phyloP scores from a whole-genome alignment of 2,888 invertebrate species.

The Myopa tessellatipennis region DNA sequence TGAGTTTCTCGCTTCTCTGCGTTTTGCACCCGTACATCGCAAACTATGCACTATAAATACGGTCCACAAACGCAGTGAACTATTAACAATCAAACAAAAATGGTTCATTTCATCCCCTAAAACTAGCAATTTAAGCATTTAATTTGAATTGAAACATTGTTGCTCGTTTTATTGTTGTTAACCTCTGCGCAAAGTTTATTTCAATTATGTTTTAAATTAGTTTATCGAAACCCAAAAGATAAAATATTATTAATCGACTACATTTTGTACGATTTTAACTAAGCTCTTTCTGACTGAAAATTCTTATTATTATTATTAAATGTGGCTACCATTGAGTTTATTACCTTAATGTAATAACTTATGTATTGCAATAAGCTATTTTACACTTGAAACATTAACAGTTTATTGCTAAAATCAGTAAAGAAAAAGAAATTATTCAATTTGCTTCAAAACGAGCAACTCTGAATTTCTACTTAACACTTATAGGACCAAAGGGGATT shows the following conservation, averaged over 20 bases:
- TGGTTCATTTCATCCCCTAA: not conserved
- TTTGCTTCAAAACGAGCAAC: not conserved
- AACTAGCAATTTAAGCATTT: not conserved
- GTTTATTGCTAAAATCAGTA: too few relatives aligned
- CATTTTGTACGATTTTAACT: too few relatives aligned
- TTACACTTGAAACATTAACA: too few relatives aligned
- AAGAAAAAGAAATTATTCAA: too few relatives aligned
- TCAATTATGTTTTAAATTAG: too few relatives aligned
- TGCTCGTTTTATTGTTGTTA: not conserved
- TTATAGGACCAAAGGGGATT: slow-evolving; percentile 11
- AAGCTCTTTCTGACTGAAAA: too few relatives aligned
- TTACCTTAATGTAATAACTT: too few relatives aligned
- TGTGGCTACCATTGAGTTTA: too few relatives aligned
- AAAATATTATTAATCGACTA: too few relatives aligned
- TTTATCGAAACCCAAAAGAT: too few relatives aligned
- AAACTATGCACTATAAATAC: not conserved
- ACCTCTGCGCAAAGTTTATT: not conserved
- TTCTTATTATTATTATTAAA: too few relatives aligned
- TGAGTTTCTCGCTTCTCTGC: not conserved
- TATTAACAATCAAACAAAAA: not conserved
- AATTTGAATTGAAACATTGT: not conserved
- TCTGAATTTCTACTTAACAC: not conserved
- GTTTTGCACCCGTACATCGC: not conserved
- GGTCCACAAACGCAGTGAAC: not conserved
- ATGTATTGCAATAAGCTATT: not conserved